Evolutionary conservation across 2,888 invertebrate genomes (phyloP).

Genomic region (Polydrusus tereticollis): DNA sequence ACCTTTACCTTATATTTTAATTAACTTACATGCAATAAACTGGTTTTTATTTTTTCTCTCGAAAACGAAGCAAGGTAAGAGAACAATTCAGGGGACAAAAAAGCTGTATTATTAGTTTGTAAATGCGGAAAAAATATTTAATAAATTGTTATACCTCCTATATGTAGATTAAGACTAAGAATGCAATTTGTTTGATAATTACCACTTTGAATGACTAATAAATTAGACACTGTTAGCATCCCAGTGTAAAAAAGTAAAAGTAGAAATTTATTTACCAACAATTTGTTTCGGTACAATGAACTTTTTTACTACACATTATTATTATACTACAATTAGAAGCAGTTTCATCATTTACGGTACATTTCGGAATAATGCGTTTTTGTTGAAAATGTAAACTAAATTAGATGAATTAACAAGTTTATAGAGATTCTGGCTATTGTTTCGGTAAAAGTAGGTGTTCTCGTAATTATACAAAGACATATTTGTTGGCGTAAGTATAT

Average conservation of each 20-base stretch:
- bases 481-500: background rate
- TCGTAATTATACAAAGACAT: background rate
- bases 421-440: background rate
- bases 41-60: too few species aligned
- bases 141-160: too few species aligned
- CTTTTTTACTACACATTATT: slow-evolving; percentile 24
- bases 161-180: too few species aligned
- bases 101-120: too few species aligned
- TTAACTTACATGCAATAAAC: too few species aligned
- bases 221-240: too few species aligned
- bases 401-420: background rate
- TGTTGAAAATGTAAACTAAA: background rate
- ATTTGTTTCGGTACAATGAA: slow-evolving; percentile 10
- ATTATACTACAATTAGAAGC: background rate
- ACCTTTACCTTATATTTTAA: too few species aligned
- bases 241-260: slow-evolving; percentile 20
- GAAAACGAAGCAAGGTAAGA: too few species aligned
- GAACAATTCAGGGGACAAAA: too few species aligned
- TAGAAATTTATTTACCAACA: slow-evolving; percentile 13
- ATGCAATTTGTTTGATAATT: too few species aligned
- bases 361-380: slow-evolving; percentile 10
- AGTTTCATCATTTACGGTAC: slow-evolving; percentile 14
- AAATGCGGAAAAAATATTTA: too few species aligned
- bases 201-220: too few species aligned
- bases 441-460: background rate